phyloP scores from a whole-genome alignment of 2,888 invertebrate genomes.

The Oscheius sp. region DNA sequence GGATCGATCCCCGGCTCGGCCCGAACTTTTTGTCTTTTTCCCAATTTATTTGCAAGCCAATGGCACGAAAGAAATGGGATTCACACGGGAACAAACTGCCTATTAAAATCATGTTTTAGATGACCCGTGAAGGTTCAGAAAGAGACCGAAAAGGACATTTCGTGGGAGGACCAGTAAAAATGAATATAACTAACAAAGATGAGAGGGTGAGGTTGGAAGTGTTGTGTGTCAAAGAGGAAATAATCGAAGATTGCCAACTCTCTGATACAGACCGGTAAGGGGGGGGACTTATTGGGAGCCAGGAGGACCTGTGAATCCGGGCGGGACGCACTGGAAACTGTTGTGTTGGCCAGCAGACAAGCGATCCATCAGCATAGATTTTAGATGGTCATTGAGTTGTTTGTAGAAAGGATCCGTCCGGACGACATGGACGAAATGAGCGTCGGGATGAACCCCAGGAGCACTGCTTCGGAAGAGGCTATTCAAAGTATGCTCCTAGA shows the following conservation, averaged over 20 bases:
- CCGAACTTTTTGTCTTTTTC: too few relatives aligned
- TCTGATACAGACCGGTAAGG: too few relatives aligned
- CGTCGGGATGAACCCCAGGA: not conserved
- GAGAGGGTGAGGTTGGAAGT: conserved; percentile 1
- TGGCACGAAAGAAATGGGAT: not conserved
- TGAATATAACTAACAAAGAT: not conserved
- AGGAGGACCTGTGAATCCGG: not conserved
- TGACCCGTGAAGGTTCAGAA: not conserved
- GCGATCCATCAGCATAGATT: not conserved
- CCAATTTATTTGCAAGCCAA: too few relatives aligned
- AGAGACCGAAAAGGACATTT: not conserved
- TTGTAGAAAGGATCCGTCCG: conserved; percentile 7
- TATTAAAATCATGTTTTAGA: not conserved
- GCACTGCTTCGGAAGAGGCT: not conserved
- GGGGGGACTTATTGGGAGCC: not conserved
- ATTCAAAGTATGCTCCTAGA: conserved; percentile 11
- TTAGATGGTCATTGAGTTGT: not conserved
- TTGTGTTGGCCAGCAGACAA: not conserved
- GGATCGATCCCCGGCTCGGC: conserved; percentile 28
- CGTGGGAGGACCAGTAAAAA: too few relatives aligned
- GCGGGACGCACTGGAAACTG: not conserved
- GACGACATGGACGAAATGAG: conserved; percentile 7
- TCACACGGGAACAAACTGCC: not conserved
- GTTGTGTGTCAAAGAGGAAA: conserved; percentile 5
- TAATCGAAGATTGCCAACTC: not conserved